phyloP scores from a whole-genome alignment of 2,797 vertebrate species.

The Enteromius afrohamiltoni region DNA sequence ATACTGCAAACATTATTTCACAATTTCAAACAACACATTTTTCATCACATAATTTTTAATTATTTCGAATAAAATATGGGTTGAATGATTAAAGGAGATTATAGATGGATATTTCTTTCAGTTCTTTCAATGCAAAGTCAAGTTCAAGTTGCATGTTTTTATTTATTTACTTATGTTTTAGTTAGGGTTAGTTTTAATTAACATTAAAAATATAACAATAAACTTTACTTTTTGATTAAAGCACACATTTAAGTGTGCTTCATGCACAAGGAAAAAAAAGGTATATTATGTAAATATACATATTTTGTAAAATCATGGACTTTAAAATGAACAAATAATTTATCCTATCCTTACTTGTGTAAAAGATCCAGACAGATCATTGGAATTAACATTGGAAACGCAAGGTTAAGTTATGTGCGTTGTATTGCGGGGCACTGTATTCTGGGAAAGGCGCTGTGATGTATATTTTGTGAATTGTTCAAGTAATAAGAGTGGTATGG shows the following conservation, averaged over 20 bases:
- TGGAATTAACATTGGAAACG: not conserved
- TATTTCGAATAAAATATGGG: not conserved
- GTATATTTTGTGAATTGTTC: not conserved
- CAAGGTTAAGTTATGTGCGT: not conserved
- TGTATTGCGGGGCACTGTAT: not conserved
- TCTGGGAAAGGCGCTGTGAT: not conserved
- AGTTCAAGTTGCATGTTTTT: not conserved
- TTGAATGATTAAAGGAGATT: not conserved
- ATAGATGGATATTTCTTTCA: not conserved
- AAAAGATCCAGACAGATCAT: too few species aligned
- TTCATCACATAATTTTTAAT: not conserved
- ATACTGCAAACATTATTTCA: not conserved
- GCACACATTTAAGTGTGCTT: not conserved
- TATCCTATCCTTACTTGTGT: not conserved
- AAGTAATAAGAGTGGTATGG: not conserved
- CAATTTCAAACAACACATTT: not conserved
- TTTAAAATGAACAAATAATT: not conserved
- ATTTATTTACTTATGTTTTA: not conserved
- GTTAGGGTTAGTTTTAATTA: too few species aligned
- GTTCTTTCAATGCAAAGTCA: not conserved
- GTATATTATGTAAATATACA: not conserved
- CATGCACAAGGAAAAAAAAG: not conserved
- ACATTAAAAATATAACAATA: not conserved
- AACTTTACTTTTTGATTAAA: not conserved
- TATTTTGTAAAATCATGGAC: not conserved